Conservation (phyloP, 23 tunicate species). For the Ascidia mentula region DNA sequence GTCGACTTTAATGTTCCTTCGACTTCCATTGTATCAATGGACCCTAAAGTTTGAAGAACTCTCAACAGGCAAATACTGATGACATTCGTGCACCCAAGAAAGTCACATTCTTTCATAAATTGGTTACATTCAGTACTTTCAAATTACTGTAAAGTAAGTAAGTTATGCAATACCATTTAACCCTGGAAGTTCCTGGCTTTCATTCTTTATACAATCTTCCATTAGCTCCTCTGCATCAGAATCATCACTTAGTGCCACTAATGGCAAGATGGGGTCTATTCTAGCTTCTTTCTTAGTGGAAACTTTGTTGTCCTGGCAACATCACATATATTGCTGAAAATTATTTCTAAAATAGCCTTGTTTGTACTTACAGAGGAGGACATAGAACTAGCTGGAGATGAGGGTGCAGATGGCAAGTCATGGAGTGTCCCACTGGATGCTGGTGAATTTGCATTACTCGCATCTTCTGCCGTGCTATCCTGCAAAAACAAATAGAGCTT, state of each 20-base stretch:
- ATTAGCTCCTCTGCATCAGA: constrained; percentile 12
- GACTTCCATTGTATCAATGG: no score
- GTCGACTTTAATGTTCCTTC: no score
- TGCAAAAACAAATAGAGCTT: not conserved
- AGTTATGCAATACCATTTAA: no score
- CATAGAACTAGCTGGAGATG: constrained; percentile 23
- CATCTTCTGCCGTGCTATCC: not conserved
- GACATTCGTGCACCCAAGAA: no score
- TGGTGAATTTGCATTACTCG: not conserved
- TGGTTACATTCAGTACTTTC: no score
- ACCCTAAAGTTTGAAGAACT: no score
- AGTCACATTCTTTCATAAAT: no score
- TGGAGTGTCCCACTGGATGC: not conserved
- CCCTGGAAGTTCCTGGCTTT: not conserved
- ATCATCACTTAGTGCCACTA: constrained; percentile 58
- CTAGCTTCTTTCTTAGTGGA: constrained; percentile 17
- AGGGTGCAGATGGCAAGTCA: not conserved
- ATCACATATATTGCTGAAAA: not conserved
- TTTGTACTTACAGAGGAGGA: not conserved
- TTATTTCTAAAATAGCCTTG: no score
- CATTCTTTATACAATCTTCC: not conserved
- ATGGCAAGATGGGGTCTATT: constrained; percentile 42
- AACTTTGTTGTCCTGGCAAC: constrained; percentile 10
- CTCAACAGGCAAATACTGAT: no score
- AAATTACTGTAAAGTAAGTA: no score